A percentile compares a stretch with the other conserved stretches of the same genome.
Evolutionary conservation across 2,113 vertebrate genomes (phyloP).

Genomic region (Chionomys nivalis): DNA sequence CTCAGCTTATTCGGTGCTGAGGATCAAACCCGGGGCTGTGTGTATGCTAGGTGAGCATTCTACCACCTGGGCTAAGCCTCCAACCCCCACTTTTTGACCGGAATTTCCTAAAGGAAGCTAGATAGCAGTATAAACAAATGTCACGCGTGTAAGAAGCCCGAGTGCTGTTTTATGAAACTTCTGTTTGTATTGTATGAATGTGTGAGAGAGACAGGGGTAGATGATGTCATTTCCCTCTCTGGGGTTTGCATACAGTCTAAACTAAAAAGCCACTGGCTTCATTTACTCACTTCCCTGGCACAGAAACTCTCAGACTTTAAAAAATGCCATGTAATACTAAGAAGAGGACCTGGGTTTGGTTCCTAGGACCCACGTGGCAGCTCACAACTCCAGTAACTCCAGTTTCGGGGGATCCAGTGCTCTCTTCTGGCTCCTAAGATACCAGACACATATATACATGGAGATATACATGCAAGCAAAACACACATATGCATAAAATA

Average conservation of each 20-base stretch:
- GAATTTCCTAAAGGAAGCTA: background rate
- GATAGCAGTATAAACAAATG: background rate
- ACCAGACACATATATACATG: background rate
- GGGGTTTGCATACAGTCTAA: background rate
- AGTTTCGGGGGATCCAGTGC: background rate
- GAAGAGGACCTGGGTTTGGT: background rate
- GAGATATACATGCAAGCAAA: too few relatives aligned
- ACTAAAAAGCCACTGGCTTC: background rate
- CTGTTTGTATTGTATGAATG: background rate
- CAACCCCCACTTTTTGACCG: background rate
- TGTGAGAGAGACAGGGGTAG: background rate
- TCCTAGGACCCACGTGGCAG: background rate
- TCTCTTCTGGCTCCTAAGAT: background rate
- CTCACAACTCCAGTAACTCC: background rate
- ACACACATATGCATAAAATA: background rate
- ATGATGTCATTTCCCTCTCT: background rate
- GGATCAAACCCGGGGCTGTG: background rate
- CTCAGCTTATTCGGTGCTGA: background rate
- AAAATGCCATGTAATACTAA: background rate
- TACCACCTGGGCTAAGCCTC: background rate
- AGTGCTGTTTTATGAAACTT: constrained; percentile 24
- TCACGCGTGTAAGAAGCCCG: background rate
- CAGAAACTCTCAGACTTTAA: background rate
- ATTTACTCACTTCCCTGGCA: background rate
- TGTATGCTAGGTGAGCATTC: background rate